Evolutionary conservation across 2,888 invertebrate species (phyloP).

Genomic region (Agrotis clavis): DNA sequence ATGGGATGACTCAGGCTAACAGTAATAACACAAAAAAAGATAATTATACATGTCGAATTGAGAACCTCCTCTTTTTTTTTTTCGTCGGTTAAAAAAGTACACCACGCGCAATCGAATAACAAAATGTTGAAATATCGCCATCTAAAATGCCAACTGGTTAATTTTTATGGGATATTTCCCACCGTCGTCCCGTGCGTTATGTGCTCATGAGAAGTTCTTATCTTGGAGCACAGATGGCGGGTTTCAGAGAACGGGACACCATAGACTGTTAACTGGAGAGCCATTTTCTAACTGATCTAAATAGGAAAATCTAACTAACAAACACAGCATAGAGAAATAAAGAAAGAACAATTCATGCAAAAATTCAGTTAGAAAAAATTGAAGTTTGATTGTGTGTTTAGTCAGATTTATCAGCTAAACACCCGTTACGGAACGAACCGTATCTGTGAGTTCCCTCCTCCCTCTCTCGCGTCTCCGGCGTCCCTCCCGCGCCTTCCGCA

Average conservation of each 20-base stretch:
- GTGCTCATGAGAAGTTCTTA: slow-evolving; percentile 1
- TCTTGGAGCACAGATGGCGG: slow-evolving; percentile 30
- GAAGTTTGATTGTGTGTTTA: not conserved
- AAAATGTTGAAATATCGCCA: not conserved
- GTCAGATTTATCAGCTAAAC: not conserved
- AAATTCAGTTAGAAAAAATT: not conserved
- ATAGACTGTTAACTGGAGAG: not conserved
- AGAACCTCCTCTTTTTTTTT: too few species aligned
- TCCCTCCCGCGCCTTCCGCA: slow-evolving; percentile 18
- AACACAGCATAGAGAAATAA: not conserved
- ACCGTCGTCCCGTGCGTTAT: too few species aligned
- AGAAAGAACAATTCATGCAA: too few species aligned
- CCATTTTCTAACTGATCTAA: not conserved
- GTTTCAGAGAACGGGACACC: not conserved
- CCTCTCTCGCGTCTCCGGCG: slow-evolving; percentile 1
- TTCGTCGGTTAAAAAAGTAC: too few species aligned
- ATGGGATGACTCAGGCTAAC: too few species aligned
- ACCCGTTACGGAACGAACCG: slow-evolving; percentile 17
- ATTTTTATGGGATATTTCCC: too few species aligned
- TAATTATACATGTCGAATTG: too few species aligned
- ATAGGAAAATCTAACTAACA: not conserved
- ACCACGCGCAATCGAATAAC: not conserved
- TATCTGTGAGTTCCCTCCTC: slow-evolving; percentile 38
- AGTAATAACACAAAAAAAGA: too few species aligned
- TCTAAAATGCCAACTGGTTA: not conserved